A percentile compares a stretch with the other conserved stretches of the same genome.
These are phyloP conservation scores for Rhincodon typus DNA, from an alignment of 2,797 vertebrate species.

Conservation along the genomic window DNA sequence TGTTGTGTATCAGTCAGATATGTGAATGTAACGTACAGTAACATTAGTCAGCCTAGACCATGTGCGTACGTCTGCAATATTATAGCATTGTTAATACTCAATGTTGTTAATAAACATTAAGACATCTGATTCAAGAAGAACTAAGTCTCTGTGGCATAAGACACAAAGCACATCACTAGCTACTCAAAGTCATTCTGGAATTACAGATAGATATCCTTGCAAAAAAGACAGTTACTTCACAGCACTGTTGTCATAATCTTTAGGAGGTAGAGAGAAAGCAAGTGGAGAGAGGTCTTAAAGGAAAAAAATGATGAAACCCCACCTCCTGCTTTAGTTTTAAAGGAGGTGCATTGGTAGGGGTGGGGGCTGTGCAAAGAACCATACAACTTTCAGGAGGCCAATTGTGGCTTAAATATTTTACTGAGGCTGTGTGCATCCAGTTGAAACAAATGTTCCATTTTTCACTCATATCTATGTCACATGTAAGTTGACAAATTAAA, in stretches of 20 bases:
- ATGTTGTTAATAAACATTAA: too few species aligned
- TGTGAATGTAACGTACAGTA: too few species aligned
- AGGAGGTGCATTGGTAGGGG: too few species aligned
- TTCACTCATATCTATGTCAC: neutral
- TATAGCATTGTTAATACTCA: too few species aligned
- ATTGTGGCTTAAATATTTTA: neutral
- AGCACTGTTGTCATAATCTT: neutral
- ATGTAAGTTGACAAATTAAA: neutral
- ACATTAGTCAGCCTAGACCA: too few species aligned
- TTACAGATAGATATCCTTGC: neutral
- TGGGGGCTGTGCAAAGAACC: too few species aligned
- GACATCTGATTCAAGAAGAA: too few species aligned
- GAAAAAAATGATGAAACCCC: neutral
- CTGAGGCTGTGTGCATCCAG: neutral
- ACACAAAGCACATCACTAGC: too few species aligned
- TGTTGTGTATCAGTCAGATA: too few species aligned
- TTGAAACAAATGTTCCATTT: neutral
- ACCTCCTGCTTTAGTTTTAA: neutral
- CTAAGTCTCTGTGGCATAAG: too few species aligned
- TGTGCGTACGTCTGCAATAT: too few species aligned
- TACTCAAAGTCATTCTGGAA: neutral
- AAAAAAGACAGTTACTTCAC: neutral
- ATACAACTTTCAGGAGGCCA: neutral
- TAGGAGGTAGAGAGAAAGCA: neutral
- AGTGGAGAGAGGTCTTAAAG: neutral